Conservation (phyloP, 2,888 invertebrate genomes). For the Junonia oenone region DNA sequence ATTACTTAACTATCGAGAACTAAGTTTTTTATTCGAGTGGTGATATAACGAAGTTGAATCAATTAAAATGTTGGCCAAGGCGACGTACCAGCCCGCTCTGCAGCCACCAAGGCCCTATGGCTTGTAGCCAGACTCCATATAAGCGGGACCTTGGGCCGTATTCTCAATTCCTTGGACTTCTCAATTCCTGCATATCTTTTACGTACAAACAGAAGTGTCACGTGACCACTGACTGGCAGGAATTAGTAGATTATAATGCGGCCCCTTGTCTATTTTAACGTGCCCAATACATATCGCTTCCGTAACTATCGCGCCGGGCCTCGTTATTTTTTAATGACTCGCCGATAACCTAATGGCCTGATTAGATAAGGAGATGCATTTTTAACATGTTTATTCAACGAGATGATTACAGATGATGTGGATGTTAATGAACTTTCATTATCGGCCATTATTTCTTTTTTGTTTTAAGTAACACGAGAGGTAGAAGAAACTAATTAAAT, state of each 20-base stretch:
- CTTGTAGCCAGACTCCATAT: slow-evolving; percentile 8
- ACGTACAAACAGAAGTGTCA: no score
- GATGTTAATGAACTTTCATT: slow-evolving; percentile 8
- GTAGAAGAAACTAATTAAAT: no score
- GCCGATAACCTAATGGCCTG: slow-evolving; percentile 29
- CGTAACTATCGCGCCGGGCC: slow-evolving; percentile 4
- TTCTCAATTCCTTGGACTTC: no score
- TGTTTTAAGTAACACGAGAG: background rate
- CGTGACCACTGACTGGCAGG: no score
- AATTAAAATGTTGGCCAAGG: slow-evolving; percentile 19
- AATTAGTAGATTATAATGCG: no score
- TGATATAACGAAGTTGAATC: slow-evolving; percentile 13
- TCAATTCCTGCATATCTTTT: no score
- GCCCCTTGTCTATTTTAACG: slow-evolving; percentile 4
- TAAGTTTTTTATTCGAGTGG: slow-evolving; percentile 10
- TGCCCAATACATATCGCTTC: slow-evolving; percentile 7
- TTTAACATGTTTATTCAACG: slow-evolving; percentile 19
- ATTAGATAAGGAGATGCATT: slow-evolving; percentile 25
- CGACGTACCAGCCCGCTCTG: slow-evolving; percentile 3
- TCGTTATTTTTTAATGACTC: slow-evolving; percentile 16
- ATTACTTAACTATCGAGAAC: slow-evolving; percentile 7
- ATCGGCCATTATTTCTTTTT: background rate
- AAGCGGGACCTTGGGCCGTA: background rate
- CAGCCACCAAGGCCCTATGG: slow-evolving; percentile 14
- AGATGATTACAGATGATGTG: background rate